Base-by-base conservation (phyloP, 1,140 invertebrate genomes). In the Drosophila jambulina region DNA sequence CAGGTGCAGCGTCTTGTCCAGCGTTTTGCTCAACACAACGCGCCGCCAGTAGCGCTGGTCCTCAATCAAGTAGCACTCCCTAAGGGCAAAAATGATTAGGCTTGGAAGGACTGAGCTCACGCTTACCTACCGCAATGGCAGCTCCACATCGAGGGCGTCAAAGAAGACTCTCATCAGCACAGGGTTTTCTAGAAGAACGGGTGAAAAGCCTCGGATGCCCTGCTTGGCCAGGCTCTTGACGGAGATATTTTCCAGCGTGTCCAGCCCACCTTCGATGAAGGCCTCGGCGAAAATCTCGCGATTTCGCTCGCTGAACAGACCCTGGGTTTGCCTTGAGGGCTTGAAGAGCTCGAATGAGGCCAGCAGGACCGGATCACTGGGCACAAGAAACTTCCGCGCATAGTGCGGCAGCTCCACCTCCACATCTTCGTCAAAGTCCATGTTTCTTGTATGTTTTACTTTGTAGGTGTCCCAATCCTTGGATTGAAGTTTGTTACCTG, bases 11-110 rank as follows among this genome's bases (percentile, higher is more conserved):
- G 64, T 42, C 19, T 62, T 56, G 42, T 85, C 74, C 15, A 62
- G 10, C 9, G 43, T 62, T 9, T 87, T 85, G 27, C 58, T 43
- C 3, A 78, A 32, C 7, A 87, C 84, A 21, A 85, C 69, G 10
- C 84, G 77, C 3, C 63, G 64, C 84, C 84, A 87, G 19, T 56
- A 87, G 10, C 63, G 64, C 10, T 75, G 42, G 21, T 77, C 76
- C 0, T 65, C 48, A 3, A 87, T 70, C 32, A 71, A 17, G 45
- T 72, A 82, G 43, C 82, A 80, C 6, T 80, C 34, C 2, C 56
- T 68, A 7, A 6, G 12, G 9, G 3, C 23, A 38, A 6, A 15
- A 0, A 21, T 17, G 1, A 21, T 10, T 2, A 49, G 9, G 3
- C 25, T 4, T 2, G 40, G 9, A 38, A 38, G 17, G 46, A 19